Evolutionary conservation across 1,140 invertebrate genomes (phyloP), one percentile per base, ranked within the genome.

Genomic region (Ceratina japonica): DNA sequence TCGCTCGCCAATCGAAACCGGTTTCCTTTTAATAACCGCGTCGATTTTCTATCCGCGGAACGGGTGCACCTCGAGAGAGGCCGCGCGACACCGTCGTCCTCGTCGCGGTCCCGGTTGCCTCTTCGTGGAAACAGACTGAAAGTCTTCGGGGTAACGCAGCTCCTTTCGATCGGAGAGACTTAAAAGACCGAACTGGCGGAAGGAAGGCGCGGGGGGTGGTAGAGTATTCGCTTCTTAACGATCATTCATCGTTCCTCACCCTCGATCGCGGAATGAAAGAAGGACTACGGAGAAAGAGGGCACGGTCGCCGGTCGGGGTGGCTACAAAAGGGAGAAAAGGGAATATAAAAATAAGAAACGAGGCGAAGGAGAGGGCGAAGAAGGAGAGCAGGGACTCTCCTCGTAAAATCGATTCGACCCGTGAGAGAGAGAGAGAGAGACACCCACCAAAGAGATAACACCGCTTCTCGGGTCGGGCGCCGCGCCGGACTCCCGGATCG

Each of bases 401-500:
- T 77, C 79, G 75, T 81, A 71, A 81, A 81, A 81, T 81, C 79
- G 80, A 79, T 79, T 79, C 70, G 80, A 61, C 49, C 61, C 65
- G 66, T 71, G 79, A 75, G 81, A 76, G 78, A 79, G 69, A 79
- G 65, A 74, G n/a, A n/a, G n/a, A n/a, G n/a, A n/a, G n/a, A n/a
- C n/a, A n/a, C n/a, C 76, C 83, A 65, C 70, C 76, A 64, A 74
- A 79, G 76, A 82, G 84, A 72, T 73, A 73, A 73, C 79, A 69
- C 58, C 70, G 71, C 69, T 20, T 82, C 83, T 73, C 44, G 63
- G 74, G 58, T 20, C 65, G n/a, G 54, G 44, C 49, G 61, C 65
- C 62, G 61, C 18, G 56, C 12, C 58, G 72, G 20, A 27, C 75
- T 77, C 13, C 61, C 24, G 56, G 72, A 75, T 70, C 83, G 70